Evolutionary conservation across 2,113 vertebrate genomes (phyloP).

Genomic region (Tichodroma muraria): DNA sequence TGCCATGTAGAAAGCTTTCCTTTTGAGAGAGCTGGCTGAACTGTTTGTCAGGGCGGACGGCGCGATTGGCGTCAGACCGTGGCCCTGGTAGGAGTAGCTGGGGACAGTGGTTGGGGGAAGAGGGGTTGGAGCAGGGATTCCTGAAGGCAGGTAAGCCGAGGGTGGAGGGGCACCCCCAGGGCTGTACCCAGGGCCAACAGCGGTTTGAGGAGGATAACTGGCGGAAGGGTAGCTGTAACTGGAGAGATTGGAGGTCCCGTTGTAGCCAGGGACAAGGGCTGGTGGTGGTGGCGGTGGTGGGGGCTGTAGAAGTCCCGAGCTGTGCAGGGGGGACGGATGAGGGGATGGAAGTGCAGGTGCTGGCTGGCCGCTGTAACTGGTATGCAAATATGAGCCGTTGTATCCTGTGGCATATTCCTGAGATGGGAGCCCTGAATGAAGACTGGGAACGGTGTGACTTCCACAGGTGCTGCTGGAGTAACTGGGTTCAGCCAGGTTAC

Average conservation of each 20-base stretch:
- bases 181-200: slow-evolving; percentile 91
- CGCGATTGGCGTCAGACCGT: slow-evolving; percentile 88
- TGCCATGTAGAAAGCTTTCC: slow-evolving; percentile 99
- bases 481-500: slow-evolving; percentile 92
- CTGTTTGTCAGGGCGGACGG: slow-evolving; percentile 91
- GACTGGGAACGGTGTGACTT: slow-evolving; percentile 88
- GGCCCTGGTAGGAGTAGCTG: slow-evolving; percentile 94
- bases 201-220: slow-evolving; percentile 91
- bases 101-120: slow-evolving; percentile 90
- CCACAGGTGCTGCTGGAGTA: slow-evolving; percentile 96
- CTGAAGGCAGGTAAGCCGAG: slow-evolving; percentile 93
- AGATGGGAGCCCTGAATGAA: slow-evolving; percentile 93
- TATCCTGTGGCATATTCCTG: slow-evolving; percentile 97
- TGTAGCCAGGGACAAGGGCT: slow-evolving; percentile 92
- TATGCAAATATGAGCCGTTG: slow-evolving; percentile 95
- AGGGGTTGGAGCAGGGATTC: slow-evolving; percentile 94
- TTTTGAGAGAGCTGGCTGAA: slow-evolving; percentile 94
- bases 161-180: slow-evolving; percentile 89
- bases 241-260: slow-evolving; percentile 90
- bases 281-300: slow-evolving; percentile 83
- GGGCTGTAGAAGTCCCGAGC: slow-evolving; percentile 90
- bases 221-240: slow-evolving; percentile 92
- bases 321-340: slow-evolving; percentile 94
- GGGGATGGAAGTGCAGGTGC: slow-evolving; percentile 91
- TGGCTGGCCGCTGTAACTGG: slow-evolving; percentile 89